Conservation (phyloP, 1,140 invertebrate species). For the Drosophila insularis region DNA sequence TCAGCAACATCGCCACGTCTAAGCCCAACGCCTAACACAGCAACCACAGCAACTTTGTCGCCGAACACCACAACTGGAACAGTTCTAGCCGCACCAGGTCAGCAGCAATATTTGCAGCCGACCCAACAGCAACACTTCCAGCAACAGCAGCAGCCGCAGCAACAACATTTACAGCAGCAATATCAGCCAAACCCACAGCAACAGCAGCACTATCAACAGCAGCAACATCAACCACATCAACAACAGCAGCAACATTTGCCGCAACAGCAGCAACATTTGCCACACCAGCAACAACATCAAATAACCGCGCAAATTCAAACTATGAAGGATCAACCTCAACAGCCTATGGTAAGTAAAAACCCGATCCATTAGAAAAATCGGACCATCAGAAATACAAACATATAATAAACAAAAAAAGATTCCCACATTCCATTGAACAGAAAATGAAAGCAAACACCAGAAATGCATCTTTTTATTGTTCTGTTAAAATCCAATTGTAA, state of each 20-base stretch:
- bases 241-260: constrained; percentile 64
- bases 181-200: constrained; percentile 45
- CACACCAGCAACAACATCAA: constrained; percentile 79
- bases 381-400: no score
- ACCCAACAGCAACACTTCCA: constrained; percentile 42
- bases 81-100: constrained; percentile 44
- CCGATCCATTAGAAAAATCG: no score
- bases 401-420: background rate
- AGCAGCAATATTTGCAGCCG: constrained; percentile 56
- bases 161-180: constrained; percentile 60
- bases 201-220: constrained; percentile 50
- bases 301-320: constrained; percentile 82
- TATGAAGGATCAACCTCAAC: constrained; percentile 82
- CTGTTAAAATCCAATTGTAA: constrained; percentile 27
- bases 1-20: constrained; percentile 79
- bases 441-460: no score
- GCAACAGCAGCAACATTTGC: constrained; percentile 72
- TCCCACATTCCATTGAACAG: no score
- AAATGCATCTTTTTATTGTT: no score
- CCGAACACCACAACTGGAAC: constrained; percentile 72
- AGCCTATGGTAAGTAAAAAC: constrained; percentile 76
- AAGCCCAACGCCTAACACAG: constrained; percentile 67
- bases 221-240: constrained; percentile 55
- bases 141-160: constrained; percentile 61
- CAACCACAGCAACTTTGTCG: constrained; percentile 64